Conservation (phyloP, 1,140 invertebrate species). For the honey bee (Apis mellifera) region Amel_HAv3.1 CM009935.2:13462501-13463000, state of each 20-base stretch:
- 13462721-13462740: neutral
- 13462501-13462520: neutral
- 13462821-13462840: too few species aligned
- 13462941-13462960: too few species aligned
- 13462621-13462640: neutral
- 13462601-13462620: neutral
- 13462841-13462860: too few species aligned
- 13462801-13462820: neutral
- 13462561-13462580: neutral
- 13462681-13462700: slow-evolving; percentile 42
- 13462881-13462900: too few species aligned
- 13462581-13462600: too few species aligned
- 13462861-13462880: too few species aligned
- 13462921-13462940: neutral
- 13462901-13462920: neutral
- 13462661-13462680: neutral
- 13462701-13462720: slow-evolving; percentile 7
- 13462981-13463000: neutral
- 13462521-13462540: neutral
- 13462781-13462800: neutral
- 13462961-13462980: neutral
- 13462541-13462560: neutral
- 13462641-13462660: slow-evolving; percentile 30
- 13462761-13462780: neutral
- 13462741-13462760: neutral